Evolutionary conservation across 2,888 invertebrate genomes (phyloP), one percentile per base, ranked within the genome.

Genomic region (Cephus pulcher): DNA sequence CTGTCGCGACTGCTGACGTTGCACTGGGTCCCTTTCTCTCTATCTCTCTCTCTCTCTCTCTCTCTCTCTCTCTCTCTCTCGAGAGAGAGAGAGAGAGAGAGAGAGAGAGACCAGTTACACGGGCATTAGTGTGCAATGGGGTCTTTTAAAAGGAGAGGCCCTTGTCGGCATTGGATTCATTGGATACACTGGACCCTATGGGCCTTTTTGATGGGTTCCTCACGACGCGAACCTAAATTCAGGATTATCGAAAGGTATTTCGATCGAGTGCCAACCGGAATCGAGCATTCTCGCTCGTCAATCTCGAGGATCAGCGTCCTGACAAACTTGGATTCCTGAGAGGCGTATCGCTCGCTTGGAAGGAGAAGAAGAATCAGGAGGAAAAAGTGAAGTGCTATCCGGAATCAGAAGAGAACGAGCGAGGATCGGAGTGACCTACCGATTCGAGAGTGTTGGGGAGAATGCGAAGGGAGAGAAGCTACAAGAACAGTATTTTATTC

Each of bases 41-140:
- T 30, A 30, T 30, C 30, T 30, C 30, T 30, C 30, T 30, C 30
- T 30, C 30, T 30, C n/a, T n/a, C n/a, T n/a, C n/a, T n/a, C n/a
- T n/a, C n/a, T n/a, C n/a, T n/a, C n/a, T n/a, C n/a, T n/a, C n/a
- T n/a, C n/a, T n/a, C n/a, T n/a, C n/a, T n/a, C n/a, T n/a, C n/a
- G 4, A 40, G 40, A 15, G 37, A 12, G 35, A 11, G 37, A 37
- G 37, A 81, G 80, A 40, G 40, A 15, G 37, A 12, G 32, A 32
- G 37, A 81, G 11, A 34, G 35, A 11, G 37, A 37, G 37, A 81
- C 80, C 79, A 79, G 84, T 84, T 85, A 84, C 84, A 83, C 82
- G 80, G 76, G 80, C 82, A 84, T 85, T 84, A 84, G 80, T 77
- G 80, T 78, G 79, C 82, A 83, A 82, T 82, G 76, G 80, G 81